A percentile compares a stretch with the other conserved stretches of the same genome.
Conservation (phyloP, 2,888 invertebrate genomes). For the Hirtodrosophila alboralis region DNA sequence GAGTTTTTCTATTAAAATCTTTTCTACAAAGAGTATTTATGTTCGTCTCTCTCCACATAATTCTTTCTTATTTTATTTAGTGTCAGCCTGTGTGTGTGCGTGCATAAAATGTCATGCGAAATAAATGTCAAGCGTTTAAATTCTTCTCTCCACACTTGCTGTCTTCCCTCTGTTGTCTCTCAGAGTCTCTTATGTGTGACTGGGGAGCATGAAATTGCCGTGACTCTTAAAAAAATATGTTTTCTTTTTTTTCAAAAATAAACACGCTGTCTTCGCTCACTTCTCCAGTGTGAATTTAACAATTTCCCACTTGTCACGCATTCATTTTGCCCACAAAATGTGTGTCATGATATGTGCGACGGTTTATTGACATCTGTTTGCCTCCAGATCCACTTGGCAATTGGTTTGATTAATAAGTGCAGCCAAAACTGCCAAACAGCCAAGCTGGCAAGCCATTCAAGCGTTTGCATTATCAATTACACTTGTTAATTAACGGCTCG, state of each 20-base stretch:
- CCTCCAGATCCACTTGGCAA: slow-evolving; percentile 29
- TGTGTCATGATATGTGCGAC: slow-evolving; percentile 53
- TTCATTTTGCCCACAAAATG: slow-evolving; percentile 52
- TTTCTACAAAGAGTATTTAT: too few species aligned
- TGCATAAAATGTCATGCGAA: slow-evolving; percentile 70
- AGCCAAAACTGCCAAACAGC: slow-evolving; percentile 23
- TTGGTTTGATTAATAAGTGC: slow-evolving; percentile 60
- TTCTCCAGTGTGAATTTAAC: slow-evolving; percentile 32
- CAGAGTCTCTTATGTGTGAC: slow-evolving; percentile 9
- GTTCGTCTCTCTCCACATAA: too few species aligned
- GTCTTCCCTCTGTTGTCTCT: neutral
- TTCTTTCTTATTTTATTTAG: too few species aligned
- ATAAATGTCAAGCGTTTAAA: slow-evolving; percentile 62
- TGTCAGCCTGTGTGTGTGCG: slow-evolving; percentile 37
- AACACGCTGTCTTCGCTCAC: slow-evolving; percentile 17
- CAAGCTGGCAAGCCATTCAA: slow-evolving; percentile 16
- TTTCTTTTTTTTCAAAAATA: slow-evolving; percentile 54
- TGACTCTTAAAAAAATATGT: slow-evolving; percentile 56
- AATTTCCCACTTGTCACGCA: slow-evolving; percentile 71
- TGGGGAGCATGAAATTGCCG: slow-evolving; percentile 50
- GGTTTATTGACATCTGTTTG: slow-evolving; percentile 68
- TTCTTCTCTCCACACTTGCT: slow-evolving; percentile 4
- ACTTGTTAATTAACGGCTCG: slow-evolving; percentile 73
- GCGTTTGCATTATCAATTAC: slow-evolving; percentile 67
- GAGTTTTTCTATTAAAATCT: too few species aligned